Percentiles rank a stretch among this genome's conserved stretches.
phyloP scores from a whole-genome alignment of 2,888 invertebrate species.

The Dinocampus coccinellae region DNA sequence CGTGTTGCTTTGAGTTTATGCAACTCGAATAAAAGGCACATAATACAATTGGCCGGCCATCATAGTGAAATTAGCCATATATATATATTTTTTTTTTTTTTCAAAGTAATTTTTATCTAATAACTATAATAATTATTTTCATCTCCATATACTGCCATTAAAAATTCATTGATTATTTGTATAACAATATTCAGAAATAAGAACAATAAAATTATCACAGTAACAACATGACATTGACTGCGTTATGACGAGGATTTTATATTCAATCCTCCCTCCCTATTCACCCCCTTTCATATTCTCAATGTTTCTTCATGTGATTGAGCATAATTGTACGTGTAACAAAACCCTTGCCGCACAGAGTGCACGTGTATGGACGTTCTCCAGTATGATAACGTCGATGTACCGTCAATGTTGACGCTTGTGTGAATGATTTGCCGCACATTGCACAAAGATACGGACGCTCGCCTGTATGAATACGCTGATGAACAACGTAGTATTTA shows the following conservation, averaged over 20 bases:
- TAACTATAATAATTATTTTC: not conserved
- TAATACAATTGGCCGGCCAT: conserved; percentile 7
- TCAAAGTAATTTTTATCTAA: not conserved
- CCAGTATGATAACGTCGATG: conserved; percentile 68
- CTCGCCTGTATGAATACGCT: conserved; percentile 69
- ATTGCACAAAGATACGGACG: conserved; percentile 70
- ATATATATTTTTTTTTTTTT: no score
- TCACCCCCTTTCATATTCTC: no score
- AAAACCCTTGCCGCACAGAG: conserved; percentile 67
- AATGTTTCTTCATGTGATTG: conserved; percentile 69
- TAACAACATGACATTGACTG: conserved; percentile 38
- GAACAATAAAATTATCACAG: conserved; percentile 47
- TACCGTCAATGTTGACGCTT: conserved; percentile 66
- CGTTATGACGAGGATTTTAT: not conserved
- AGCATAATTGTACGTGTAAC: conserved; percentile 68
- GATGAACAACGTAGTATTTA: conserved; percentile 68
- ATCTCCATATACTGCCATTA: conserved; percentile 4
- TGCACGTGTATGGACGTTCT: conserved; percentile 67
- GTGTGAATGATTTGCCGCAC: conserved; percentile 68
- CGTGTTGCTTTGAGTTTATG: not conserved
- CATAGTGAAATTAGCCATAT: not conserved
- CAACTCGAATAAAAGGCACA: conserved; percentile 21
- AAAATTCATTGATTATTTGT: conserved; percentile 16
- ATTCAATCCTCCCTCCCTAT: not conserved
- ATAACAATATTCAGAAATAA: conserved; percentile 37